phyloP scores from a whole-genome alignment of 2,888 invertebrate species.

The Nephrotoma flavescens region DNA sequence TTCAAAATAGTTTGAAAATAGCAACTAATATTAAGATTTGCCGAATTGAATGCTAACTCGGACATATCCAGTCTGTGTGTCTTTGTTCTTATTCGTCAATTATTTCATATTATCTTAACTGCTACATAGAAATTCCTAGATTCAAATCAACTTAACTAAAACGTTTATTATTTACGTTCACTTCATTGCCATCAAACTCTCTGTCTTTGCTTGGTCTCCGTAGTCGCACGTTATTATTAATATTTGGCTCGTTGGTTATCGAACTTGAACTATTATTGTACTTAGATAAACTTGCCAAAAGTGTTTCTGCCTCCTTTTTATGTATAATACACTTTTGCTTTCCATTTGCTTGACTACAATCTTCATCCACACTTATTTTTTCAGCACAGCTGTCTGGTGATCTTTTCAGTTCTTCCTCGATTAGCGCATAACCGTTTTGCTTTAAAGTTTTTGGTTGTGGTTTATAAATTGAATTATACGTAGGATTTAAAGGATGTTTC shows the following conservation, averaged over 20 bases:
- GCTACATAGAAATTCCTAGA: neutral
- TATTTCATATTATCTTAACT: neutral
- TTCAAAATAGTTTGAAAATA: too few relatives aligned
- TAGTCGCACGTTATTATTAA: neutral
- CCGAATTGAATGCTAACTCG: too few relatives aligned
- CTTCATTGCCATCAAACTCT: neutral
- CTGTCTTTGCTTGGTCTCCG: neutral
- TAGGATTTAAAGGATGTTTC: conserved; percentile 32
- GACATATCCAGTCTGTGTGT: too few relatives aligned
- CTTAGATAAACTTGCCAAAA: neutral
- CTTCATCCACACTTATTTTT: neutral
- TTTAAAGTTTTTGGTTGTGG: conserved; percentile 11
- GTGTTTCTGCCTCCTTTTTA: conserved; percentile 13
- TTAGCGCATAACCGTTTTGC: conserved; percentile 11
- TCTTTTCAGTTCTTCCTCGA: conserved; percentile 8
- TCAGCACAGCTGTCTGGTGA: neutral
- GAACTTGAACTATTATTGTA: neutral
- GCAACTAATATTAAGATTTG: too few relatives aligned
- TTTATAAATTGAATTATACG: conserved; percentile 20
- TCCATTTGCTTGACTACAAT: neutral
- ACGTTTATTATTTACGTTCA: neutral
- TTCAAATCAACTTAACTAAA: neutral
- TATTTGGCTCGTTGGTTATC: neutral
- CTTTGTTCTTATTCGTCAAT: too few relatives aligned
- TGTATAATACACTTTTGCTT: conserved; percentile 16